A percentile compares a stretch with the other conserved stretches of the same genome.
These are phyloP conservation scores for Maccullochella peelii DNA, from an alignment of 2,113 vertebrate species.

Conservation along the genomic window DNA sequence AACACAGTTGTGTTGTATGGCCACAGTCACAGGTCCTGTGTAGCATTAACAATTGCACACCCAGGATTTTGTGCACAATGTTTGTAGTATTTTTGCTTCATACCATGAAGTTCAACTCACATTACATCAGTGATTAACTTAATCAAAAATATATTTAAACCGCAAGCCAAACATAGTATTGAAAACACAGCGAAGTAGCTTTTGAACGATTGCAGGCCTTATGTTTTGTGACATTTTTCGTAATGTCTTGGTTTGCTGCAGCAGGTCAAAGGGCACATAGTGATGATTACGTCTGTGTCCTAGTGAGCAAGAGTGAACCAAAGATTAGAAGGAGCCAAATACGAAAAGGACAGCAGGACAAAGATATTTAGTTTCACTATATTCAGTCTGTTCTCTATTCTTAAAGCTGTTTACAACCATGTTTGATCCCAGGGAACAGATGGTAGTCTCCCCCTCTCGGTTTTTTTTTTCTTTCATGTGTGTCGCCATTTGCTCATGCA, in stretches of 20 bases:
- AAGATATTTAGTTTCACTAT: slow-evolving; percentile 65
- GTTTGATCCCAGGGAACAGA: slow-evolving; percentile 72
- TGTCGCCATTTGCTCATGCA: slow-evolving; percentile 38
- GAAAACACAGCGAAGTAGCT: neutral
- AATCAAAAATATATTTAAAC: neutral
- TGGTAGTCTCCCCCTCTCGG: slow-evolving; percentile 49
- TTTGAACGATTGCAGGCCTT: neutral
- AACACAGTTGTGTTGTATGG: neutral
- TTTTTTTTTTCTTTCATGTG: slow-evolving; percentile 23
- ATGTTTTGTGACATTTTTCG: rapidly evolving
- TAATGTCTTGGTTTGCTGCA: slow-evolving; percentile 16
- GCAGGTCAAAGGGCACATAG: slow-evolving; percentile 45
- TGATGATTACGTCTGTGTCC: neutral
- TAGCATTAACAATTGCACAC: neutral
- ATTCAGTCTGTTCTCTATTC: slow-evolving; percentile 68
- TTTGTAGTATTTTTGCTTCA: neutral
- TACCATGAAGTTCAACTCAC: neutral
- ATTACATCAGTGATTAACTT: neutral
- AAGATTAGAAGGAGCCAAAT: slow-evolving; percentile 45
- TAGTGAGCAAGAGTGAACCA: slow-evolving; percentile 20
- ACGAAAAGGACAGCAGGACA: slow-evolving; percentile 62
- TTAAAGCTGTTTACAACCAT: slow-evolving; percentile 72
- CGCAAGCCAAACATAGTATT: neutral
- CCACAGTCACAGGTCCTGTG: neutral
- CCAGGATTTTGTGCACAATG: neutral